phyloP scores from a whole-genome alignment of 2,888 invertebrate species.

The Lymantria dispar region DNA sequence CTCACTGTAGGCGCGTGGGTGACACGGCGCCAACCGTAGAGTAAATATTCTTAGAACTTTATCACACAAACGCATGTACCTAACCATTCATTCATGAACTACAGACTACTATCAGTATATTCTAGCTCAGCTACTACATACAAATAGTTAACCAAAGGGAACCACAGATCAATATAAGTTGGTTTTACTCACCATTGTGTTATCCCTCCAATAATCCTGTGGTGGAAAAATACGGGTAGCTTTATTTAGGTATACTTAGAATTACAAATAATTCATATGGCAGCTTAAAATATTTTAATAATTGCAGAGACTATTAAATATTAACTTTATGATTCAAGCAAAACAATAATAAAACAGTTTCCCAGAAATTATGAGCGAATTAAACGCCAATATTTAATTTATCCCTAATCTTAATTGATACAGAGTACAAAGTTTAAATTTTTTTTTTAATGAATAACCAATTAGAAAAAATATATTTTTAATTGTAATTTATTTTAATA shows the following conservation, averaged over 20 bases:
- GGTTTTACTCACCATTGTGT: slow-evolving; percentile 46
- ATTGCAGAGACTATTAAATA: no score
- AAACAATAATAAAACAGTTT: slow-evolving; percentile 1
- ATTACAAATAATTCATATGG: no score
- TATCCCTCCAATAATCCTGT: slow-evolving; percentile 7
- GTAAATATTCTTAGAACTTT: slow-evolving; percentile 72
- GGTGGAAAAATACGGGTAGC: no score
- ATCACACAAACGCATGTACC: slow-evolving; percentile 51
- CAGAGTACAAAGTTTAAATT: neutral
- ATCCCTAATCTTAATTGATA: neutral
- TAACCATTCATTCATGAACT: slow-evolving; percentile 67
- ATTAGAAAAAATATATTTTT: no score
- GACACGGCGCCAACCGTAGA: slow-evolving; percentile 61
- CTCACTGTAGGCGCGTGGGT: slow-evolving; percentile 36
- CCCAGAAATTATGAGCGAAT: slow-evolving; percentile 12
- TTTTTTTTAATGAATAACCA: no score
- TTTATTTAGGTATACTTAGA: no score
- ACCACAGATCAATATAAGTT: slow-evolving; percentile 37
- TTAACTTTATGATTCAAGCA: no score
- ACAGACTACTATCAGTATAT: slow-evolving; percentile 38
- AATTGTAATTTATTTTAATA: neutral
- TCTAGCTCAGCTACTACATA: slow-evolving; percentile 31
- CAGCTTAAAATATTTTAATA: no score
- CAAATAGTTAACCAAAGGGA: slow-evolving; percentile 21
- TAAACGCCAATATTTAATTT: neutral